Evolutionary conservation across 2,888 invertebrate genomes (phyloP), one percentile per base, ranked within the genome.

Genomic region (Buathra laborator): DNA sequence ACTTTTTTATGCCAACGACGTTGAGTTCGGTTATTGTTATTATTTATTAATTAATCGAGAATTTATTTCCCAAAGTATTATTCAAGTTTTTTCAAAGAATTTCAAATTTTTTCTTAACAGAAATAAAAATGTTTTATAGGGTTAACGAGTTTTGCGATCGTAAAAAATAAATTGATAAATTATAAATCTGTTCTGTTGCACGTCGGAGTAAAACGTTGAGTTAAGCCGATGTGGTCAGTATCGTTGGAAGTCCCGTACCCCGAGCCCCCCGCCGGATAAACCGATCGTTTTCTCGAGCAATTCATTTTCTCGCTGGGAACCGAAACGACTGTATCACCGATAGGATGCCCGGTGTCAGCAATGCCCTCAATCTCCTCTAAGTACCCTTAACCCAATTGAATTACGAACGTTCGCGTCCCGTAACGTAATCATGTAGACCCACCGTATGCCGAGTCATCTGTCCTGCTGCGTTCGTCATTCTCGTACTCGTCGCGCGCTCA

Each of bases 331-430:
- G 76, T 76, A 76, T 76, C 66, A 43, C 43, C 62, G 72, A 77
- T 77, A 53, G 75, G 51, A 71, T 79, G 71, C 74, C 67, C 85
- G 82, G 89, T 91, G 92, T 92, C 93, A 93, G 92, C 91, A 91
- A 88, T 91, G 93, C 88, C 92, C 93, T 90, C 92, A 93, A 93
- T 93, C 93, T 88, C 84, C 88, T 87, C 89, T 91, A 92, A 93
- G 90, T 91, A 92, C 90, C 92, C 91, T 92, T 92, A 92, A 92
- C 92, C 91, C 91, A 93, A 93, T 93, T 93, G 90, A 92, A 93
- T 93, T 93, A 92, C 89, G 87, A 71, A 74, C 64, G 79, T 75
- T 62, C 74, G 70, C 29, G 56, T 76, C 68, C 67, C 83, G 80
- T 83, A 79, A 83, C 81, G 83, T 81, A 84, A 81, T 81, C 66